Percentiles rank a stretch among this genome's conserved stretches.
These are phyloP conservation scores for Lepus oiostolus DNA, from an alignment of 2,797 vertebrate genomes.

Conservation along the genomic window DNA sequence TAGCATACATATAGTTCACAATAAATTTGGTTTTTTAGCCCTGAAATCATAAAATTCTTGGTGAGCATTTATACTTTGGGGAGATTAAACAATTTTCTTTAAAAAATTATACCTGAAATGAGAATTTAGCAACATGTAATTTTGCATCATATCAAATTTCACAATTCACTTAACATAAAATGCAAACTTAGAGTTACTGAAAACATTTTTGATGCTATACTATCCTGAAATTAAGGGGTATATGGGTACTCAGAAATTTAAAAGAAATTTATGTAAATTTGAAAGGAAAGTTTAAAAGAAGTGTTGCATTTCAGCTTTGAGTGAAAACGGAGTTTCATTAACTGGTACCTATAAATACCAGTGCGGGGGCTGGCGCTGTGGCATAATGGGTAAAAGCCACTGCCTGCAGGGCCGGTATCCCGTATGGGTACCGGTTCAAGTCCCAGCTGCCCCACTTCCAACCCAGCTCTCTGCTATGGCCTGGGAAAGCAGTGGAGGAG, in stretches of 20 bases:
- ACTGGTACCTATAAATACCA: neutral
- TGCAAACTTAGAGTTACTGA: conserved; percentile 6
- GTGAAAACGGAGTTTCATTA: conserved; percentile 55
- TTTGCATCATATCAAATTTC: conserved; percentile 24
- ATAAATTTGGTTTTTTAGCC: neutral
- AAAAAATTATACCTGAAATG: neutral
- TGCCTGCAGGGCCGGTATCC: too few relatives aligned
- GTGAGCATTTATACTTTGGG: conserved; percentile 31
- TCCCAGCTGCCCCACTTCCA: too few relatives aligned
- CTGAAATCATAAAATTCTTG: conserved; percentile 30
- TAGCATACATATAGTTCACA: neutral
- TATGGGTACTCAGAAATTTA: neutral
- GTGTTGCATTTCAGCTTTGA: conserved; percentile 16
- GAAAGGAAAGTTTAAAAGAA: conserved; percentile 19
- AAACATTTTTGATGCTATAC: conserved; percentile 10
- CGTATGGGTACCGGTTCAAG: too few relatives aligned
- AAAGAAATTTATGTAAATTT: neutral
- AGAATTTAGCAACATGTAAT: conserved; percentile 42
- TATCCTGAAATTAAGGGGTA: neutral
- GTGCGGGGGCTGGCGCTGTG: too few relatives aligned
- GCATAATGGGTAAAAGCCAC: too few relatives aligned
- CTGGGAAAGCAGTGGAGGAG: too few relatives aligned
- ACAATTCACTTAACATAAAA: conserved; percentile 41
- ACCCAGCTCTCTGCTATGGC: too few relatives aligned
- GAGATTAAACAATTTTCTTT: neutral